Conservation (phyloP, 1,140 invertebrate genomes). For the Ceratina calcarata region DNA sequence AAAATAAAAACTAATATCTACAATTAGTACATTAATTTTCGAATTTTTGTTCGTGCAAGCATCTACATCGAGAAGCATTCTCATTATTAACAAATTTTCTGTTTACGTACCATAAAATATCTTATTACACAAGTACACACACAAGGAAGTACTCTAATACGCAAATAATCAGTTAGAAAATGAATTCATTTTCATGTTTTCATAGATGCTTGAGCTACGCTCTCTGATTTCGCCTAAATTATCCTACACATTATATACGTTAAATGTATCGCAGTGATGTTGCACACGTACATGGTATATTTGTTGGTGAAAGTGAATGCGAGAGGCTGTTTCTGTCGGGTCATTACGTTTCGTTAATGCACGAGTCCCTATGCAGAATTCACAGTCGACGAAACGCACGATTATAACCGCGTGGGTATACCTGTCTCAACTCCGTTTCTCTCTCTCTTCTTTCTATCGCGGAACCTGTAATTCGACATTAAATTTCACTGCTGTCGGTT, state of each 20-base stretch:
- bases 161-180: background rate
- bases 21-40: background rate
- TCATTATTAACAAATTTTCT: too few relatives aligned
- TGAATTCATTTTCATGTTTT: constrained; percentile 39
- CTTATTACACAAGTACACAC: background rate
- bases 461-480: constrained; percentile 21
- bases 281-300: constrained; percentile 33
- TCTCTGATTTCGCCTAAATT: constrained; percentile 50
- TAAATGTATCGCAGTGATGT: constrained; percentile 25
- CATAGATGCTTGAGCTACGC: constrained; percentile 24
- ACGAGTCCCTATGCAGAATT: constrained; percentile 39
- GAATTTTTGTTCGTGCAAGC: background rate
- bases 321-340: constrained; percentile 36
- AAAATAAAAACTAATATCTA: background rate
- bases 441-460: background rate
- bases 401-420: background rate
- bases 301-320: constrained; percentile 49
- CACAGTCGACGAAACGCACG: constrained; percentile 37
- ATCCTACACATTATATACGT: constrained; percentile 52
- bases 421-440: too few relatives aligned
- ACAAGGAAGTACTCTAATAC: background rate
- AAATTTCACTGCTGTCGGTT: constrained; percentile 18
- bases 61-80: too few relatives aligned
- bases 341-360: constrained; percentile 64
- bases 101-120: background rate